Evolutionary conservation across 2,888 invertebrate species (phyloP).

Genomic region (Lycocerus yunnanus): DNA sequence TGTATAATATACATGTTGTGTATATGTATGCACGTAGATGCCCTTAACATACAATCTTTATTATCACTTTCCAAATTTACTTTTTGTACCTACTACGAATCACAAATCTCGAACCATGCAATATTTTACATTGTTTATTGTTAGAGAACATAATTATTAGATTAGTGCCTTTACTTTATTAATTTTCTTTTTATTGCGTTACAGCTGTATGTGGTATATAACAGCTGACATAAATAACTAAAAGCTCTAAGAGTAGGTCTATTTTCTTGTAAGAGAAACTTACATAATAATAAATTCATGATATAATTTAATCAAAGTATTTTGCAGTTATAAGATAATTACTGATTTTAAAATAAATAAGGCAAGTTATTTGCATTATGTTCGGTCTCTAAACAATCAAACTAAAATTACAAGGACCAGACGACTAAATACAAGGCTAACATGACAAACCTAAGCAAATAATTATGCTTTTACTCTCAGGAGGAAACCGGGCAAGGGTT

Average conservation of each 20-base stretch:
- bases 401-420: slow-evolving; percentile 18
- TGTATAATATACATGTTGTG: too few species aligned
- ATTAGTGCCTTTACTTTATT: background rate
- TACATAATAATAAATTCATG: background rate
- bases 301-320: background rate
- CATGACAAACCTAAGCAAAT: slow-evolving; percentile 23
- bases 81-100: background rate
- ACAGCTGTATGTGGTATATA: background rate
- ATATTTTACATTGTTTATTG: background rate
- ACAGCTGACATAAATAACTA: background rate
- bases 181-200: background rate
- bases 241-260: background rate
- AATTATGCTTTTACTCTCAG: slow-evolving; percentile 18
- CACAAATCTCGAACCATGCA: background rate
- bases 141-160: background rate
- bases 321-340: background rate
- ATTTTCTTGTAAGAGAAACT: background rate
- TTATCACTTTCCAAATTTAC: background rate
- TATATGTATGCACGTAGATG: too few species aligned
- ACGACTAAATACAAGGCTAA: slow-evolving; percentile 21
- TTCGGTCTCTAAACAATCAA: slow-evolving; percentile 21
- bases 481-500: slow-evolving; percentile 16
- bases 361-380: background rate
- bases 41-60: too few species aligned
- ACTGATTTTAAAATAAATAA: background rate